Percentiles rank a stretch among this genome's conserved stretches.
Conservation (phyloP, 2,888 invertebrate genomes). For the Linyphia triangularis region DNA sequence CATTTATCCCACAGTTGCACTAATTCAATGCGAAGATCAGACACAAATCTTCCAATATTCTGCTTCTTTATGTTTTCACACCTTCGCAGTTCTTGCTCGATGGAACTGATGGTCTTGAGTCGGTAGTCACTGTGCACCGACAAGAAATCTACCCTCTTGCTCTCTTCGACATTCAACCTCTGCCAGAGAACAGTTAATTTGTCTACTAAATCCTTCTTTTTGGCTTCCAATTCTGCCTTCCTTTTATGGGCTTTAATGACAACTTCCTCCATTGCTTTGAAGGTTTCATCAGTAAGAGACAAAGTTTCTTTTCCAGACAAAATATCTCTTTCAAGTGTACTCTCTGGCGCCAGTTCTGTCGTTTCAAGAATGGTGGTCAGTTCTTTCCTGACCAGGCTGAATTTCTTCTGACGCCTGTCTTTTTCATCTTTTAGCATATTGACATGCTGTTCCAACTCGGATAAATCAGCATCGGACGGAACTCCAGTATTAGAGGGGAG, state of each 20-base stretch:
- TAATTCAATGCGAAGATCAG: conserved; percentile 86
- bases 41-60: conserved; percentile 85
- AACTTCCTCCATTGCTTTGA: conserved; percentile 78
- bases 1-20: conserved; percentile 88
- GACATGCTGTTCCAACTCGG: conserved; percentile 72
- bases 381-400: conserved; percentile 55
- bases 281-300: conserved; percentile 79
- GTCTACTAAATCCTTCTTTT: conserved; percentile 82
- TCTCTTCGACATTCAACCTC: conserved; percentile 85
- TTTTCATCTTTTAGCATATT: conserved; percentile 58
- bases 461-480: conserved; percentile 74
- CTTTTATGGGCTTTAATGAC: conserved; percentile 73
- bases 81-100: conserved; percentile 86
- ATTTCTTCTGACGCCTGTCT: conserved; percentile 60
- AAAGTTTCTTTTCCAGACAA: conserved; percentile 79
- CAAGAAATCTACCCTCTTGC: conserved; percentile 81
- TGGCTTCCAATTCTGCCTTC: conserved; percentile 77
- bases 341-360: conserved; percentile 79
- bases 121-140: conserved; percentile 81
- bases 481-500: conserved; percentile 72
- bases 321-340: conserved; percentile 79
- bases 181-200: conserved; percentile 86
- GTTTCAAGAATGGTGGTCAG: conserved; percentile 78
- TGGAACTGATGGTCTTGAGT: conserved; percentile 83
- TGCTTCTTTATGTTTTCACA: conserved; percentile 88